phyloP scores from a whole-genome alignment of 2,113 vertebrate genomes.

The Ctenodactylus gundi region DNA sequence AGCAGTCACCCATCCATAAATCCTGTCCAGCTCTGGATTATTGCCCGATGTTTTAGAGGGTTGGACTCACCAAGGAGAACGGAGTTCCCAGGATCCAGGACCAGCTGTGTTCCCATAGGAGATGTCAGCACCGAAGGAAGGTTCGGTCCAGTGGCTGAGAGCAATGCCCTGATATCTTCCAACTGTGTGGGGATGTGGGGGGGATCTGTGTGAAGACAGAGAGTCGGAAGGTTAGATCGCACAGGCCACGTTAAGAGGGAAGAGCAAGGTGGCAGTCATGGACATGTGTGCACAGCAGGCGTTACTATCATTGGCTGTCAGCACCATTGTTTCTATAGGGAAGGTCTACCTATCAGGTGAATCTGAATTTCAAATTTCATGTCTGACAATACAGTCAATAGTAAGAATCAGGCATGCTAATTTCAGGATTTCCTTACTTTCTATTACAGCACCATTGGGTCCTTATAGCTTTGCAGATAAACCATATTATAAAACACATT shows the following conservation, averaged over 20 bases:
- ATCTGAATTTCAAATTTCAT: conserved; percentile 30
- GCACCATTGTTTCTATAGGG: background rate
- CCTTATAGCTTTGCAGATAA: background rate
- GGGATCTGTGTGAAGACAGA: conserved; percentile 81
- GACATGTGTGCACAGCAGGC: background rate
- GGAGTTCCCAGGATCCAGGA: conserved; percentile 82
- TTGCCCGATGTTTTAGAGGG: conserved; percentile 63
- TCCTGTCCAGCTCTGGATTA: conserved; percentile 73
- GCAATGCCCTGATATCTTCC: conserved; percentile 80
- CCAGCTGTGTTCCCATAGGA: conserved; percentile 83
- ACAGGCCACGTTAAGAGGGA: background rate
- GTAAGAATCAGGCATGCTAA: background rate
- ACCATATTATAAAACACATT: background rate
- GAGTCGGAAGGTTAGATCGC: background rate
- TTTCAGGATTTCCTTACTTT: conserved; percentile 33
- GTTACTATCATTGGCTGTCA: background rate
- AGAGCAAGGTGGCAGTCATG: background rate
- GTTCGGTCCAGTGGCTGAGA: conserved; percentile 76
- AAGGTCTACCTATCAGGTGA: background rate
- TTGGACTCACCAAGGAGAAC: conserved; percentile 85
- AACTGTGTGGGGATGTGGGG: conserved; percentile 79
- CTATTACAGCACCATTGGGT: background rate
- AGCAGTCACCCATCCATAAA: conserved; percentile 75
- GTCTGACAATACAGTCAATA: background rate
- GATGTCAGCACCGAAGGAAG: conserved; percentile 80